These are phyloP conservation scores for Campoletis sonorensis DNA, from an alignment of 1,140 invertebrate species.

Conservation along the genomic window DNA sequence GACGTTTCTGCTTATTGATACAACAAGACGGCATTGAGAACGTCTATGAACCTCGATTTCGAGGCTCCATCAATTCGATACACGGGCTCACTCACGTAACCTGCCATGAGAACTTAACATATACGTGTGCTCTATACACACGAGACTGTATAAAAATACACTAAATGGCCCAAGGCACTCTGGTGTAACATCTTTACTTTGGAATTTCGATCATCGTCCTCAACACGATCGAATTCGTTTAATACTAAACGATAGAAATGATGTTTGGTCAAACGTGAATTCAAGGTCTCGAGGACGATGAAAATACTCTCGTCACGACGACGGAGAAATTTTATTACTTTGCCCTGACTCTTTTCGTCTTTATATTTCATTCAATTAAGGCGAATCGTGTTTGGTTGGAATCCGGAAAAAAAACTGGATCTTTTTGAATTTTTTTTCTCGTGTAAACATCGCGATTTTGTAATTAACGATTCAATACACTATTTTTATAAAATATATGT, in stretches of 20 bases:
- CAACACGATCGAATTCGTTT: neutral
- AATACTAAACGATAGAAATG: neutral
- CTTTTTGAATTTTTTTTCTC: no score
- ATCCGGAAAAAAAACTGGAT: no score
- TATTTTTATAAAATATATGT: no score
- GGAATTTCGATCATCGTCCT: constrained; percentile 8
- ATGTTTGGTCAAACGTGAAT: no score
- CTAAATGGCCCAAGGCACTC: neutral
- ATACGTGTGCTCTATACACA: neutral
- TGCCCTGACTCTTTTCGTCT: no score
- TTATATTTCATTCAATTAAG: no score
- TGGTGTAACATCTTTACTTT: neutral
- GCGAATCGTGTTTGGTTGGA: no score
- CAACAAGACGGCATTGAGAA: neutral
- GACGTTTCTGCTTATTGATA: neutral
- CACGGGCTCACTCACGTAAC: neutral
- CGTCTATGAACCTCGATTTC: neutral
- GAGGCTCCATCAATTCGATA: neutral
- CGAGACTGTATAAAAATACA: neutral
- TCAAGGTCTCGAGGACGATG: no score
- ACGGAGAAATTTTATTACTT: no score
- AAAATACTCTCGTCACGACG: no score
- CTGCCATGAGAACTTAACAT: neutral
- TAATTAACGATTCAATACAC: no score
- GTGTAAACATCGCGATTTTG: no score